Conservation (phyloP, 1,140 invertebrate species). For the Leguminivora glycinivorella region DNA sequence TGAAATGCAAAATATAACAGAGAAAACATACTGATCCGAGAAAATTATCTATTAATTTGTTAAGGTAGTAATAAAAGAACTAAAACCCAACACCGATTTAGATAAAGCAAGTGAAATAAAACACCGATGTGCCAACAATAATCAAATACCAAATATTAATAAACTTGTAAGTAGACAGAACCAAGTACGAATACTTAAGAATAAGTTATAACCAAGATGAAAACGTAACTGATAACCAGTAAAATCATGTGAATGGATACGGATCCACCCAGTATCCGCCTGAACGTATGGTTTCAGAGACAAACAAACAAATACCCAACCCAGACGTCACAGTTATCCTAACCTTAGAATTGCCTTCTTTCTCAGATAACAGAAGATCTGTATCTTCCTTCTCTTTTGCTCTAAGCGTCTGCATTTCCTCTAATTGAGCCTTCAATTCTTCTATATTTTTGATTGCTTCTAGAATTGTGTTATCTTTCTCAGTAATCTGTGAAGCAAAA, state of each 20-base stretch:
- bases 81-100: constrained; percentile 7
- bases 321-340: constrained; percentile 46
- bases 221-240: not conserved
- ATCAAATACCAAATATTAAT: not conserved
- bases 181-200: not conserved
- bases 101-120: not conserved
- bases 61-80: not conserved
- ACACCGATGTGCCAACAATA: not conserved
- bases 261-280: not conserved
- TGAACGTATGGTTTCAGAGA: not conserved
- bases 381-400: constrained; percentile 62
- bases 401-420: constrained; percentile 55
- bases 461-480: constrained; percentile 57
- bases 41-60: not conserved
- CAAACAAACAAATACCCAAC: not conserved
- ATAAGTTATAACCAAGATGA: not conserved
- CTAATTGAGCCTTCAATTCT: constrained; percentile 54
- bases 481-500: constrained; percentile 36
- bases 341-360: constrained; percentile 59
- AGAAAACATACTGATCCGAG: not conserved
- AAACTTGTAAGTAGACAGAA: not conserved
- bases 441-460: constrained; percentile 54
- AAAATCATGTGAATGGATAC: not conserved
- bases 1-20: too few relatives aligned
- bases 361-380: constrained; percentile 43